Evolutionary conservation across 2,797 vertebrate genomes (phyloP), one percentile per base, ranked within the genome.

Genomic region (Notoglanidium macrostoma): DNA sequence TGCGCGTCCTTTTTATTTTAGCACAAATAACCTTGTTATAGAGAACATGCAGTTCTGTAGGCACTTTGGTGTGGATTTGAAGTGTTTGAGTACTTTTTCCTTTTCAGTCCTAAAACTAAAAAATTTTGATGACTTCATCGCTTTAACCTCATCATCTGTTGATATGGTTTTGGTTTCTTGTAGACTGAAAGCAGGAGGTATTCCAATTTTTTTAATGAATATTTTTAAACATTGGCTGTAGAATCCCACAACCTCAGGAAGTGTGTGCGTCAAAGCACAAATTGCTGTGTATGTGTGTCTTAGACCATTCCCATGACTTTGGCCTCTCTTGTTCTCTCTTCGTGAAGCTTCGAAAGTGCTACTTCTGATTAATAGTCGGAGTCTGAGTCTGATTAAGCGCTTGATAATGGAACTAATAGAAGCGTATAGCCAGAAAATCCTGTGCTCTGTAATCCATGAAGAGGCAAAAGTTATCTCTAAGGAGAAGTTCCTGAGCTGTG

Each of bases 341-440:
- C 40, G 40, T 73, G 61, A 74, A 78, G 74, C 84, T 76, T 82
- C 82, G 68, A 80, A 86, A 83, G 19, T 29, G 83, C 83, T 84
- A 79, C n/a, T 82, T 76, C 78, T 89, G 76, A 86, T 89, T 79
- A 87, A 79, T 65, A 76, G 79, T 76, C 84, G n/a, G 49, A 49
- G 49, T 49, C 10, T 49, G 49, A 49, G 49, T 49, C 10, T 49
- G 86, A 89, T 89, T 89, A 89, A 84, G 76, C 32, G 73, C 80
- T 81, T 26, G 46, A 82, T 89, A 90, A 90, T 89, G 86, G 76
- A 88, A 86, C 76, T 90, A 89, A 90, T 90, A 86, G 81, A 86
- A 77, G 85, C 57, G 46, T 44, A 61, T 44, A 46, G 14, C 81
- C 84, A 86, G 80, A 90, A 73, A 84, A 70, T 81, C 87, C 67